Conservation (phyloP, 2,113 vertebrate genomes). For the Synchiropus splendidus region DNA sequence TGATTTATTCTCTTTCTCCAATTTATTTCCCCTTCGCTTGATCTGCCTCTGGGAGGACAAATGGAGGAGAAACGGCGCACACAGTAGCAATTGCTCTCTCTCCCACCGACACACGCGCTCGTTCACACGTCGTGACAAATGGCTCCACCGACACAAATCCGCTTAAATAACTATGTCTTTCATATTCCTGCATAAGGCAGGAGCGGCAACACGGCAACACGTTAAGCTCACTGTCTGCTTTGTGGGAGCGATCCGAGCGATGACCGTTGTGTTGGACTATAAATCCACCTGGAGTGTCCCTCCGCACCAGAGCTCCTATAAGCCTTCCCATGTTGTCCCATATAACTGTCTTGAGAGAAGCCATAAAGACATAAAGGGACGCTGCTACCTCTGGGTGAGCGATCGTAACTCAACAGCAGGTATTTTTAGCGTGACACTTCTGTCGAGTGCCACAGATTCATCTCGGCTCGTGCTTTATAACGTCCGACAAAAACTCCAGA, state of each 20-base stretch:
- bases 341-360: conserved; percentile 52
- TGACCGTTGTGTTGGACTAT: conserved; percentile 34
- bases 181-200: conserved; percentile 16
- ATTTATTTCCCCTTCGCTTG: conserved; percentile 59
- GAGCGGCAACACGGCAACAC: conserved; percentile 6
- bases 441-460: conserved; percentile 46
- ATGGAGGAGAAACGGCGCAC: conserved; percentile 58
- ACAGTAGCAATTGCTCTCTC: conserved; percentile 28
- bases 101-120: conserved; percentile 6
- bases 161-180: conserved; percentile 10
- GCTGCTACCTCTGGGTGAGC: conserved; percentile 44
- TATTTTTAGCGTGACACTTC: conserved; percentile 52
- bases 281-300: conserved; percentile 44
- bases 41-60: conserved; percentile 62
- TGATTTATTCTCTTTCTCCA: conserved; percentile 68
- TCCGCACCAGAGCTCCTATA: conserved; percentile 41
- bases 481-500: conserved; percentile 34
- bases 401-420: conserved; percentile 52
- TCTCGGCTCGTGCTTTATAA: conserved; percentile 48
- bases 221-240: conserved; percentile 11
- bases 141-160: conserved; percentile 17
- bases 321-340: conserved; percentile 51
- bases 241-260: conserved; percentile 18
- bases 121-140: conserved; percentile 20
- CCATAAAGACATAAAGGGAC: conserved; percentile 60